These are phyloP conservation scores for Altica lythri DNA, from an alignment of 2,888 invertebrate species.

Conservation along the genomic window DNA sequence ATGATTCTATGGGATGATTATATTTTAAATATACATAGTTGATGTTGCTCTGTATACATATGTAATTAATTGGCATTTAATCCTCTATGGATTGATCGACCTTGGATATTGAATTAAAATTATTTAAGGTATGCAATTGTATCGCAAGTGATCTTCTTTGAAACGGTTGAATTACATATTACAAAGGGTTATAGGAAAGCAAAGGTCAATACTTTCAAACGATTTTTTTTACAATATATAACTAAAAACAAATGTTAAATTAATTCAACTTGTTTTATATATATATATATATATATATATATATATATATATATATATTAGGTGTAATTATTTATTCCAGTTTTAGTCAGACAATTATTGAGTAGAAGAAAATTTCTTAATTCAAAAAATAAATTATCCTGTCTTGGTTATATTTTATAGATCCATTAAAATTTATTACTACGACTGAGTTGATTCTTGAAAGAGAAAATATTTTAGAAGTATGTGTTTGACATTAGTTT, in stretches of 20 bases:
- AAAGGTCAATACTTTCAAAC: constrained; percentile 17
- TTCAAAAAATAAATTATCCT: neutral
- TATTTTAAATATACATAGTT: neutral
- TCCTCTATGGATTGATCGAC: constrained; percentile 10
- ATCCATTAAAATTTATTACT: neutral
- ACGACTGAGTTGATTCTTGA: neutral
- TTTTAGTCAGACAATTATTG: too few species aligned
- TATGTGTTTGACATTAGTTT: too few species aligned
- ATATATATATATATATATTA: too few species aligned
- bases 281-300: too few species aligned
- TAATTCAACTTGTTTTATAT: too few species aligned
- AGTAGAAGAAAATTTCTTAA: too few species aligned
- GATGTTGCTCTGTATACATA: constrained; percentile 14
- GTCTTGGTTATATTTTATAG: neutral
- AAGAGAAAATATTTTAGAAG: neutral
- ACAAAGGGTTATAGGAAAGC: constrained; percentile 5
- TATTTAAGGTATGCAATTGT: constrained; percentile 8
- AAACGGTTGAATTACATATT: constrained; percentile 15
- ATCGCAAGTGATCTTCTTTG: constrained; percentile 8
- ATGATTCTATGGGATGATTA: neutral
- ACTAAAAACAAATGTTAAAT: too few species aligned
- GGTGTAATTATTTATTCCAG: too few species aligned
- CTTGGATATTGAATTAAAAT: neutral
- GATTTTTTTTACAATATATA: too few species aligned
- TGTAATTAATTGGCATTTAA: constrained; percentile 19